These are phyloP conservation scores for Halcyon senegalensis DNA, from an alignment of 2,113 vertebrate species.

Conservation along the genomic window DNA sequence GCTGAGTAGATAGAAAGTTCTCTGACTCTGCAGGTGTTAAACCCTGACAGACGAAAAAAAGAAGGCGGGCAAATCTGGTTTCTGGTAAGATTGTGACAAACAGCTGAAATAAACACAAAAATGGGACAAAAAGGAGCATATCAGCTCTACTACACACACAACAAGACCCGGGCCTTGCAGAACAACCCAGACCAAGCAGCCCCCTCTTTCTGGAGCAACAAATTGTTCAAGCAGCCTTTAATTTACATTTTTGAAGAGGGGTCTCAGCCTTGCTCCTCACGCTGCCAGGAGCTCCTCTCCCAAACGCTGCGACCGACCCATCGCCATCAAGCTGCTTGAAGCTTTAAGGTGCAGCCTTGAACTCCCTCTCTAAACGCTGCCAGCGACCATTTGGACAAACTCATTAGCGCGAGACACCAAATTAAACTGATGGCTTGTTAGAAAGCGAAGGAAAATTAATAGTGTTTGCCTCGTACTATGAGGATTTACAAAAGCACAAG, in stretches of 20 bases:
- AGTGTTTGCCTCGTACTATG: background rate
- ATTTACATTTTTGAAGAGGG: background rate
- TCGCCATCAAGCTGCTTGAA: no score
- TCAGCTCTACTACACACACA: background rate
- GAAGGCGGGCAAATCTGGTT: background rate
- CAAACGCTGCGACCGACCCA: background rate
- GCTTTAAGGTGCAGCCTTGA: background rate
- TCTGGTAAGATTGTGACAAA: background rate
- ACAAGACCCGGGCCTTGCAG: background rate
- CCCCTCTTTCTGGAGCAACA: background rate
- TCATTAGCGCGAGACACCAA: no score
- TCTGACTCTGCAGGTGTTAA: background rate
- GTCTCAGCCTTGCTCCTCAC: background rate
- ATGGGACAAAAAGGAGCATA: background rate
- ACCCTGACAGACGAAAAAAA: background rate
- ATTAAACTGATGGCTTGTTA: background rate
- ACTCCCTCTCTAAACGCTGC: background rate
- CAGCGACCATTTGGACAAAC: background rate
- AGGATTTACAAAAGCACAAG: background rate
- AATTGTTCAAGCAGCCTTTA: background rate
- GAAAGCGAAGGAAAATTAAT: background rate
- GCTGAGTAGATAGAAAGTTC: background rate
- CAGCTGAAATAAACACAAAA: background rate
- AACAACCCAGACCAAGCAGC: background rate
- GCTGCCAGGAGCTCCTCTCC: no score